These are phyloP conservation scores for Miltochrista miniata DNA, from an alignment of 2,888 invertebrate species.

Conservation along the genomic window DNA sequence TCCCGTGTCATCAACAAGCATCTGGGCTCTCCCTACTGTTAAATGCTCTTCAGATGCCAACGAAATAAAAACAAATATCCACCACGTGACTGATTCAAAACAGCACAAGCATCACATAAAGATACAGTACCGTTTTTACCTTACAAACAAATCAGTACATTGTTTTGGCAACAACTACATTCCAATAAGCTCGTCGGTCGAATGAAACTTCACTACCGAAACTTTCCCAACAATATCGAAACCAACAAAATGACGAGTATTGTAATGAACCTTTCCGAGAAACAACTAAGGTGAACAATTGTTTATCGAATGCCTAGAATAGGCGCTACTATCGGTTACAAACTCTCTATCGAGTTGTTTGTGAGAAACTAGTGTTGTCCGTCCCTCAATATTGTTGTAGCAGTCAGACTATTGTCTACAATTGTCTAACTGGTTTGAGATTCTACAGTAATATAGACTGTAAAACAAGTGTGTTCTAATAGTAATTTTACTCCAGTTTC, in stretches of 20 bases:
- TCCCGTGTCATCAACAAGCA: too few relatives aligned
- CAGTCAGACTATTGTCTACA: too few relatives aligned
- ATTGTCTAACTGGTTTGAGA: too few relatives aligned
- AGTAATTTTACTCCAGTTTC: too few relatives aligned
- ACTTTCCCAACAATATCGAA: conserved; percentile 54
- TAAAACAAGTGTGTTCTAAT: too few relatives aligned
- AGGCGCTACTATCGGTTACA: conserved; percentile 31
- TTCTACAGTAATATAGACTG: too few relatives aligned
- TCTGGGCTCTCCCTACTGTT: too few relatives aligned
- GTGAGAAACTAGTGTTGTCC: too few relatives aligned
- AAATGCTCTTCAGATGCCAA: too few relatives aligned
- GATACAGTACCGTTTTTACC: conserved; percentile 25
- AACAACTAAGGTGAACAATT: conserved; percentile 56
- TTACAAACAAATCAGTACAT: conserved; percentile 35
- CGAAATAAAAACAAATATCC: background rate
- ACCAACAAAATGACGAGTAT: conserved; percentile 53
- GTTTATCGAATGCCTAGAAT: conserved; percentile 45
- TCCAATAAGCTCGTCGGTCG: conserved; percentile 36
- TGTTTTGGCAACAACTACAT: conserved; percentile 35
- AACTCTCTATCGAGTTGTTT: conserved; percentile 3
- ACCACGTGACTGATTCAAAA: conserved; percentile 5
- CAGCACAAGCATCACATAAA: conserved; percentile 17
- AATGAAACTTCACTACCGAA: conserved; percentile 40
- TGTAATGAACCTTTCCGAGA: conserved; percentile 52
- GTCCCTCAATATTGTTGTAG: too few relatives aligned